Conservation (phyloP, 2,888 invertebrate genomes). For the Callosobruchus maculatus region DNA sequence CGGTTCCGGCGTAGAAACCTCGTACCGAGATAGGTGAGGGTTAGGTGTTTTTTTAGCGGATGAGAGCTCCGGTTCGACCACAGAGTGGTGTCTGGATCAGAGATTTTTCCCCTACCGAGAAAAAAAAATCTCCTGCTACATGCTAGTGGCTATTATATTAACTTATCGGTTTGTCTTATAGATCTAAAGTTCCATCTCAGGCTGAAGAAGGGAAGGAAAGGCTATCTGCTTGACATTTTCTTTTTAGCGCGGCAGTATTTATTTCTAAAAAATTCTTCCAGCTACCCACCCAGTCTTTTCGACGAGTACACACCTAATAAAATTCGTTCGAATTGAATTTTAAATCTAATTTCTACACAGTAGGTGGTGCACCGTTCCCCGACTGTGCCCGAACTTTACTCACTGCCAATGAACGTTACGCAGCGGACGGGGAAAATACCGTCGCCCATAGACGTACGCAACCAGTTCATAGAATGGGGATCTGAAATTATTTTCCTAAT, state of each 20-base stretch:
- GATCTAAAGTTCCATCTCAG: no score
- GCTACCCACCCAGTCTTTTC: background rate
- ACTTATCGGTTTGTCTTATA: no score
- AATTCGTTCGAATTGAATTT: constrained; percentile 1
- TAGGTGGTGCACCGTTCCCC: background rate
- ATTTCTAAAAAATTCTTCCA: background rate
- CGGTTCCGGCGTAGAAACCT: no score
- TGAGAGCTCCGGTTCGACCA: no score
- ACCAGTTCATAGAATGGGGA: no score
- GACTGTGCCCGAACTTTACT: background rate
- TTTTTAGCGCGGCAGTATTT: background rate
- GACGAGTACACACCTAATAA: background rate
- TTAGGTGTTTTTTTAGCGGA: no score
- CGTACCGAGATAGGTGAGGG: no score
- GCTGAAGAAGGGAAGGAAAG: background rate
- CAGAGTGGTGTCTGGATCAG: no score
- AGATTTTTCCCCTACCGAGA: no score
- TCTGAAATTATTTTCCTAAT: no score
- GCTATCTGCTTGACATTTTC: background rate
- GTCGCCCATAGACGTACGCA: background rate
- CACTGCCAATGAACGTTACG: constrained; percentile 1
- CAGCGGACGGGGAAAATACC: background rate
- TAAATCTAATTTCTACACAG: constrained; percentile 1
- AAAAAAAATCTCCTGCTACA: no score
- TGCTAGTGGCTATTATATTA: no score